Conservation (phyloP, 2,113 vertebrate genomes). For the Macrotis lagotis region DNA sequence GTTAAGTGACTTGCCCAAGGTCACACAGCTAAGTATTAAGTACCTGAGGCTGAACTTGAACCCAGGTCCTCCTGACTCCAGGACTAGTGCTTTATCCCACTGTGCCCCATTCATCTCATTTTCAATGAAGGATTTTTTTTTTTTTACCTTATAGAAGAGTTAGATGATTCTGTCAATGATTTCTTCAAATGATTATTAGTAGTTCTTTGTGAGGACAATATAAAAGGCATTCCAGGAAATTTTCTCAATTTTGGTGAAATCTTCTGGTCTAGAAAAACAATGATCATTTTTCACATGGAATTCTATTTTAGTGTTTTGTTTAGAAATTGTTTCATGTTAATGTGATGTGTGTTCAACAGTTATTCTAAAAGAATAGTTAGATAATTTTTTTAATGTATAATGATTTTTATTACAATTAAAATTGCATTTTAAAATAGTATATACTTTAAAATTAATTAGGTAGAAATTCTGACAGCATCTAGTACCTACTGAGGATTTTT, state of each 20-base stretch:
- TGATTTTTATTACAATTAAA: neutral
- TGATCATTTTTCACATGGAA: neutral
- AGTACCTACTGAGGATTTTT: neutral
- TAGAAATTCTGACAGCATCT: conserved; percentile 22
- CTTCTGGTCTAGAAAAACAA: neutral
- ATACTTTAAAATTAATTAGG: conserved; percentile 1
- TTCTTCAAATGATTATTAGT: neutral
- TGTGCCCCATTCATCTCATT: too few relatives aligned
- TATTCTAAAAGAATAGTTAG: conserved; percentile 28
- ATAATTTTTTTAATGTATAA: neutral
- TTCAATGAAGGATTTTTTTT: neutral
- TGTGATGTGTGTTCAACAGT: neutral
- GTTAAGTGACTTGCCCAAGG: too few relatives aligned
- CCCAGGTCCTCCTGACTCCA: too few relatives aligned
- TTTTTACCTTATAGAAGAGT: neutral
- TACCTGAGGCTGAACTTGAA: too few relatives aligned
- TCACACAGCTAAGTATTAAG: too few relatives aligned
- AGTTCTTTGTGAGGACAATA: neutral
- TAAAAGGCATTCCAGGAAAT: neutral
- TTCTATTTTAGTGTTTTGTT: conserved; percentile 16
- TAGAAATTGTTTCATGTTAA: neutral
- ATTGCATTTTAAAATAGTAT: conserved; percentile 4
- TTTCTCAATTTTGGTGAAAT: conserved; percentile 10
- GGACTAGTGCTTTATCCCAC: too few relatives aligned
- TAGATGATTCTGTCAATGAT: neutral